Evolutionary conservation across 2,113 vertebrate species (phyloP).

Genomic region (Engystomops pustulosus): DNA sequence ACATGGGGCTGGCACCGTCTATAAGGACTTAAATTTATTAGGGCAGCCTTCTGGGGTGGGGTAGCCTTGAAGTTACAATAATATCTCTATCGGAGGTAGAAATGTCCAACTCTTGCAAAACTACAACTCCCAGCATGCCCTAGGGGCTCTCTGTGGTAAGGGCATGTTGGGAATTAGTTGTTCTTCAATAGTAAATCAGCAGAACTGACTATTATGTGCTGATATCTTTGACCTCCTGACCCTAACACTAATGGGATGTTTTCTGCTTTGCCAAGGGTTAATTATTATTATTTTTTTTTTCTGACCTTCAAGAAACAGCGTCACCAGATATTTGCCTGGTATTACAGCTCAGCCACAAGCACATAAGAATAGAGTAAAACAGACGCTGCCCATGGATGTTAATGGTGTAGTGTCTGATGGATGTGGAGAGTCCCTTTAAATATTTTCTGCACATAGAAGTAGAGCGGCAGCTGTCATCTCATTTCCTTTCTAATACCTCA

Average conservation of each 20-base stretch:
- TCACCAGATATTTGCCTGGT: neutral
- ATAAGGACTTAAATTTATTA: conserved; percentile 2
- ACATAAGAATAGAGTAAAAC: too few species aligned
- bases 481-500: neutral
- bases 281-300: too few species aligned
- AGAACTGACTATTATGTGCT: too few species aligned
- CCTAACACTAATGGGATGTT: too few species aligned
- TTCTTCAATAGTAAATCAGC: too few species aligned
- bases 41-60: neutral
- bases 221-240: too few species aligned
- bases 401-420: neutral
- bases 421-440: too few species aligned
- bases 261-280: too few species aligned
- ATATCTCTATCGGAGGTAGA: neutral
- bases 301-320: too few species aligned
- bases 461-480: neutral
- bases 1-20: neutral
- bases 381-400: neutral
- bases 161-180: neutral
- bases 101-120: neutral
- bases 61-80: neutral
- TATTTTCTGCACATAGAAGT: too few species aligned
- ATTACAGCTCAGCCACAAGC: neutral
- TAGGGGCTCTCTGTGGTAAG: too few species aligned
- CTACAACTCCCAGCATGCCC: neutral